Base-by-base conservation (phyloP, 2,113 vertebrate genomes). In the Glareola pratincola region DNA sequence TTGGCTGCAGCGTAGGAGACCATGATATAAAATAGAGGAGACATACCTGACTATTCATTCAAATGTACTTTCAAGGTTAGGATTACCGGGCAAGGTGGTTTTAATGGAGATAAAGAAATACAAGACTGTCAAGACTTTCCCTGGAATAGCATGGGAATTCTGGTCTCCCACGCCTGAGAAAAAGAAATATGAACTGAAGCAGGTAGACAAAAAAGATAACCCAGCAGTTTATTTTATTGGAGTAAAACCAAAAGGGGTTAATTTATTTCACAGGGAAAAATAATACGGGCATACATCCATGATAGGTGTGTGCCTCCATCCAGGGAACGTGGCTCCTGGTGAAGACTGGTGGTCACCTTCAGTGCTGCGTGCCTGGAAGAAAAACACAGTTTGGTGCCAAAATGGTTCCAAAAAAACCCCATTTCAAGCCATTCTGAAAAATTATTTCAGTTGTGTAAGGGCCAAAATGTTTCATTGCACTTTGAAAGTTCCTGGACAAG, bases 301-400 rank as follows among this genome's bases (percentile, higher is more conserved):
- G 39, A 14, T 3, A 73, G 9, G 4, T 41, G 12, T 62, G 16
- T 76, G 9, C 8, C 9, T 77, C 39, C 12, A 41, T 36, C 4
- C 43, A 89, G n/a, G 47, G 14, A 92, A 62, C 0, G 0, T 4
- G 2, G 8, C 26, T 85, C 32, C 34, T 48, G 43, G 11, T 45
- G 41, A 85, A 89, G 22, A 26, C 37, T 48, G 8, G 4, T 4
- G 13, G 5, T 72, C 14, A 9, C 30, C 29, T 88, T 75, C 41
- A 27, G 19, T 30, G n/a, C 26, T 63, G 3, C 4, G 2, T 54
- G n/a, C 4, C 29, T 41, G 11, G 17, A 27, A 77, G 12, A 59
- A 24, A 66, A 37, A 51, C 6, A 9, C 1, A 47, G 9, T 73
- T 69, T 69, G 34, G 8, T 56, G 29, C 4, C 14, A 59, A 45